Evolutionary conservation across 2,888 invertebrate species (phyloP).

Genomic region (Cantharis rufa): DNA sequence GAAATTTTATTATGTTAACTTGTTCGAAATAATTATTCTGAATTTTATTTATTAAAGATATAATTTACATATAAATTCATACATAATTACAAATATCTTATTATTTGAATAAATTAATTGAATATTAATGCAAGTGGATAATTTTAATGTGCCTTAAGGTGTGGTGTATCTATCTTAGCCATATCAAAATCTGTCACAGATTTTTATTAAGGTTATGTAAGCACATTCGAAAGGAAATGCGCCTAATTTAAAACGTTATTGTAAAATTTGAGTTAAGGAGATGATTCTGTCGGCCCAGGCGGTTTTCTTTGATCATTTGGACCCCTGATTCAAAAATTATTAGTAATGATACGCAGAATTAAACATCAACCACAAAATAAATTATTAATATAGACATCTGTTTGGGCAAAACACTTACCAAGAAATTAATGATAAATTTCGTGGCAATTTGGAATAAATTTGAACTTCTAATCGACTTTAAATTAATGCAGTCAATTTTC

Average conservation of each 20-base stretch:
- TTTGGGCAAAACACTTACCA: conserved; percentile 5
- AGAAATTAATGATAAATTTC: conserved; percentile 25
- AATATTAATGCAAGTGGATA: background rate
- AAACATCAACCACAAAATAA: conserved; percentile 19
- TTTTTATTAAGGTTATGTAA: background rate
- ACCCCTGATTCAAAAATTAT: conserved; percentile 12
- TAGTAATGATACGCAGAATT: conserved; percentile 24
- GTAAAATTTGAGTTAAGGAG: conserved; percentile 1
- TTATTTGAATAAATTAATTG: background rate
- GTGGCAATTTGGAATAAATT: conserved; percentile 2
- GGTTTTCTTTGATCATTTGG: conserved; percentile 10
- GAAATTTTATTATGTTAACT: background rate
- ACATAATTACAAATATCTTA: background rate
- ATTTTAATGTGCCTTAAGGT: background rate
- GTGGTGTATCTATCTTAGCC: background rate
- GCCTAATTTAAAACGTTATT: background rate
- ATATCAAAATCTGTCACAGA: background rate
- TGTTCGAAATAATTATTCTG: background rate
- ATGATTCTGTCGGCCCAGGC: background rate
- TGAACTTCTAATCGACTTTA: conserved; percentile 5
- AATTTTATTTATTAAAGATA: background rate
- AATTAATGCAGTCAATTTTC: conserved; percentile 10
- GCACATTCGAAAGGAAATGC: background rate
- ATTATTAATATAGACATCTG: conserved; percentile 28
- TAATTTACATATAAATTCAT: background rate